Evolutionary conservation across 92 coral and sea anemone species (phyloP).

Genomic region (Phenganax marumi): DNA sequence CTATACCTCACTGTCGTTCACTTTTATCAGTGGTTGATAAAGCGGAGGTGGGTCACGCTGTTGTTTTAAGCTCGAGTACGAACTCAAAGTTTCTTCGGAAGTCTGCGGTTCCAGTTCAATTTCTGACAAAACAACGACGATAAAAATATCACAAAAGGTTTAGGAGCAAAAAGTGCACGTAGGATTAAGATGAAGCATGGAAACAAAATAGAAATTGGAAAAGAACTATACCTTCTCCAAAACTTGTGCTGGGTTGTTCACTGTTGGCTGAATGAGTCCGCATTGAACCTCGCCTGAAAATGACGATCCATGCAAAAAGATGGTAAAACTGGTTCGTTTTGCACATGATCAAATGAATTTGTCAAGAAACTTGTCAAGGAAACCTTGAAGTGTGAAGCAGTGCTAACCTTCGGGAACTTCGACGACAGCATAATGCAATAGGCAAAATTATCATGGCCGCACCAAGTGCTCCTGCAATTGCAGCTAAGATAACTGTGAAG

Average conservation of each 20-base stretch:
- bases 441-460: conserved; percentile 28
- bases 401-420: conserved; percentile 19
- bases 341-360: background rate
- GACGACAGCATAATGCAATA: conserved; percentile 16
- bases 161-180: background rate
- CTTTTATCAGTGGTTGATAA: conserved; percentile 19
- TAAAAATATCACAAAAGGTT: background rate
- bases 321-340: background rate
- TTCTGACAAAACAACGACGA: conserved; percentile 14
- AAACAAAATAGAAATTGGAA: background rate
- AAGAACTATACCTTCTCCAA: conserved; percentile 26
- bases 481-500: conserved; percentile 25
- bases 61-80: conserved; percentile 38
- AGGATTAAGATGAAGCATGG: background rate
- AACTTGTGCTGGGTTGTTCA: conserved; percentile 11
- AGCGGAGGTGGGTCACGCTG: conserved; percentile 25
- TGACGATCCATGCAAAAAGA: background rate
- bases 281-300: background rate
- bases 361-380: background rate
- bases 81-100: conserved; percentile 32
- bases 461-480: conserved; percentile 35
- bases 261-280: background rate
- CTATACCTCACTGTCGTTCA: background rate
- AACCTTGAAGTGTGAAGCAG: no score
- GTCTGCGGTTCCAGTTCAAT: conserved; percentile 28